Base-by-base conservation (phyloP, 2,888 invertebrate genomes). In the Aethes cnicana region DNA sequence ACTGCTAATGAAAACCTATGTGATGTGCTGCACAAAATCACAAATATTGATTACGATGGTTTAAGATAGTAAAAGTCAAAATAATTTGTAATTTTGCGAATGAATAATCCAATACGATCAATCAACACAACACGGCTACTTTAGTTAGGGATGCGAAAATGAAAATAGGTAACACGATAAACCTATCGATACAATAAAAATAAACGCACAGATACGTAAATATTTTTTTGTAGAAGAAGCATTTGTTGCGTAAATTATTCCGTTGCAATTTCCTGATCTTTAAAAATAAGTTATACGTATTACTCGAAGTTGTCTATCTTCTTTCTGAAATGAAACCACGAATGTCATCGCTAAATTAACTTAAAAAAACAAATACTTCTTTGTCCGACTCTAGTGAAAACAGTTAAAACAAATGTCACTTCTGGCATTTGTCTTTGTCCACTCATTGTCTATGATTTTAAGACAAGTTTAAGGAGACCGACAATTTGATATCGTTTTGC, bases 41-140 rank as follows among this genome's bases (percentile, higher is more conserved):
- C 16, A 6, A 9, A 14, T 14, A 20, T 23, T 23, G 16, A 20
- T 3, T n/a, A 26, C 26, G 23, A n/a, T 9, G n/a, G n/a, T 44
- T 16, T 7, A 1, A 6, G 4, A 36, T n/a, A 17, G 9, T 4
- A 12, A 25, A 28, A 39, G 32, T 16, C 8, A 8, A 32, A 32
- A 32, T 12, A 36, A 30, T 37, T 37, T 23, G 23, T 23, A 30
- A 37, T 39, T 44, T 23, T 25, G 6, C 37, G 37, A 30, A 8
- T 30, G 52, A 30, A 36, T 16, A 52, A 46, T 52, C 32, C 9
- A 20, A 16, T 12, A 30, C 35, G 44, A 46, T 46, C 43, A 44
- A 50, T 50, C 50, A 41, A 41, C 25, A 4, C 12, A 32, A 35
- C 11, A 41, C 26, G 26, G 17, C 37, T 12, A 32, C 18, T 14